phyloP scores from a whole-genome alignment of 2,113 vertebrate species.

The Serilophus lunatus region DNA sequence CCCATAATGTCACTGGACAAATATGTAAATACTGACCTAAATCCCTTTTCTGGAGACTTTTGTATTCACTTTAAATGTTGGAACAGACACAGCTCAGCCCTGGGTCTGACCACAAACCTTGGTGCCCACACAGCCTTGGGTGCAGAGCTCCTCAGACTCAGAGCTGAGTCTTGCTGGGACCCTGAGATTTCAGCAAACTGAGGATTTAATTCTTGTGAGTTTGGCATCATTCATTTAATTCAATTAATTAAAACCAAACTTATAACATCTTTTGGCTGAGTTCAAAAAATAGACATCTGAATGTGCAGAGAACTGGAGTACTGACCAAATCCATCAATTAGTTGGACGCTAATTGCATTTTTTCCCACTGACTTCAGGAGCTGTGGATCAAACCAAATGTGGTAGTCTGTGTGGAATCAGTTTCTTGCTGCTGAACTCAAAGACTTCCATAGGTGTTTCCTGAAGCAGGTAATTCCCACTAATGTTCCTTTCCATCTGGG shows the following conservation, averaged over 20 bases:
- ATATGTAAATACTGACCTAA: conserved; percentile 69
- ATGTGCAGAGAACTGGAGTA: background rate
- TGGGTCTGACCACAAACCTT: background rate
- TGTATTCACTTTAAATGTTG: background rate
- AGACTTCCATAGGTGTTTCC: background rate
- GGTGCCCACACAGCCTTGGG: rapidly evolving
- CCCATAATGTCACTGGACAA: conserved; percentile 65
- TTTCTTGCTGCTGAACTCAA: background rate
- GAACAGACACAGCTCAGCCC: background rate
- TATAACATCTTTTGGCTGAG: background rate
- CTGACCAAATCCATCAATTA: conserved; percentile 44
- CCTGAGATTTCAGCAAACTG: background rate
- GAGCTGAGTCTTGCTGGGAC: background rate
- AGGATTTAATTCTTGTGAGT: background rate
- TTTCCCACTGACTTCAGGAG: conserved; percentile 50
- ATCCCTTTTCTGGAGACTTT: conserved; percentile 31
- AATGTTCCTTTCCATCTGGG: background rate
- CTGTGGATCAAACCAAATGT: background rate
- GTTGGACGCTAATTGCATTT: conserved; percentile 49
- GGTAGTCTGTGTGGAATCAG: background rate
- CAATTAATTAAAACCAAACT: conserved; percentile 23
- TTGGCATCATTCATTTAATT: background rate
- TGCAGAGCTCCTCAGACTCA: no score
- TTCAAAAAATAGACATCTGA: background rate
- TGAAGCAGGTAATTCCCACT: background rate